Evolutionary conservation across 2,113 vertebrate genomes (phyloP).

Genomic region (Myodes glareolus): DNA sequence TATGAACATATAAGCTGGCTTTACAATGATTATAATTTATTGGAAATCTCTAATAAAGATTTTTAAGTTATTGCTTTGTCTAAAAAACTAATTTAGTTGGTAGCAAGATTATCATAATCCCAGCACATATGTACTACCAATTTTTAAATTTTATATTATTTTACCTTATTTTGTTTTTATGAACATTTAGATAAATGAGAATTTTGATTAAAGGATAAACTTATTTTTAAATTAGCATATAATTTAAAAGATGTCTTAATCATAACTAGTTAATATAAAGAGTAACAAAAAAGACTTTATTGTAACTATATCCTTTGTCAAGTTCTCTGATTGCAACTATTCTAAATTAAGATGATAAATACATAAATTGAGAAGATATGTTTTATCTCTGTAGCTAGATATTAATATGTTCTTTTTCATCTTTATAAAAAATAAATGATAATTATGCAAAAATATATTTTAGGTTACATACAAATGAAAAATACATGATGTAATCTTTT

Average conservation of each 20-base stretch:
- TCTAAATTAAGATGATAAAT: constrained; percentile 11
- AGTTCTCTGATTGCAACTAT: constrained; percentile 19
- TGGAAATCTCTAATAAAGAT: not conserved
- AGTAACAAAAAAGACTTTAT: not conserved
- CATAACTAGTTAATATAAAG: not conserved
- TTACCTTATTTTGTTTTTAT: constrained; percentile 50
- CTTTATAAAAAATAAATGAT: constrained; percentile 22
- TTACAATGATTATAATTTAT: not conserved
- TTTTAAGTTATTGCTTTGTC: not conserved
- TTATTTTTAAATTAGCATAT: not conserved
- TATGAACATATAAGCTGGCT: not conserved
- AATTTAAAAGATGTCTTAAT: constrained; percentile 17
- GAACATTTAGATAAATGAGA: not conserved
- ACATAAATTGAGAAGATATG: not conserved
- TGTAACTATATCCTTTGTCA: not conserved
- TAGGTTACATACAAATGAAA: constrained; percentile 48
- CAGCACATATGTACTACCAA: not conserved
- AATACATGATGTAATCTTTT: constrained; percentile 29
- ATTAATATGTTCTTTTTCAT: not conserved
- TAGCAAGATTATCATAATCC: constrained; percentile 5
- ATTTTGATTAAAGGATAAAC: constrained; percentile 32
- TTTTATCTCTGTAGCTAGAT: constrained; percentile 14
- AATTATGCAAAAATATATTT: not conserved
- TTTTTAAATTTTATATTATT: constrained; percentile 32
- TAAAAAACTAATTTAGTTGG: not conserved